Evolutionary conservation across 2,888 invertebrate species (phyloP), one percentile per base, ranked within the genome.

Genomic region (Orthosia incerta): DNA sequence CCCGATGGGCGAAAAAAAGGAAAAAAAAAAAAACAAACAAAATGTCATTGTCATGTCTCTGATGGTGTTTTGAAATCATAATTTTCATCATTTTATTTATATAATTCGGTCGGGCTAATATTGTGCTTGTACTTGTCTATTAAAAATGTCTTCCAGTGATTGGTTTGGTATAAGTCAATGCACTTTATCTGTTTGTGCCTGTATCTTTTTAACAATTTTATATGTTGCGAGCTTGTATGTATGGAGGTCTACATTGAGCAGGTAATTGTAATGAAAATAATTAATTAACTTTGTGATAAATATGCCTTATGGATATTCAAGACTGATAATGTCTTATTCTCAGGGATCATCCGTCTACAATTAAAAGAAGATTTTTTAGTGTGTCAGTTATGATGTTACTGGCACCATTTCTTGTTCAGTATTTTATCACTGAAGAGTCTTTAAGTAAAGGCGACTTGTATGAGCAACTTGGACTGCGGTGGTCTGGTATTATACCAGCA

Each of bases 201-300:
- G 98, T 95, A 96, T 98, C 84, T 94, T 97, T 78, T 96, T 99
- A 88, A 98, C 98, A 16, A 93, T 98, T 83, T 96, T 97, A 53
- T 99, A 98, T 96, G 98, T 99, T 82, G 98, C 97, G 74, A 99
- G 99, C 94, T 97, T 99, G 75, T 98, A 99, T 93, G 97, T 99
- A 68, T 99, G 99, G 98, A 97, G 97, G 88, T 97, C 97, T 74
- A 97, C 97, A 88, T 97, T 97, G 88, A 97, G 97, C 96, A 98
- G 98, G 98, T 98, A 97, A 90, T 72, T 74, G 46, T 18, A 57
- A 67, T 57, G 11, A 46, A 55, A 62, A 64, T 26, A 15, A 74
- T 53, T 51, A 26, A 64, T 66, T 62, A 56, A 5, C 48, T 45
- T 53, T 20, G 13, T 59, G 56, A 13, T n/a, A n/a, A n/a, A n/a